Conservation (phyloP, 2,888 invertebrate genomes). For the Rhagophthalmus giganteus region DNA sequence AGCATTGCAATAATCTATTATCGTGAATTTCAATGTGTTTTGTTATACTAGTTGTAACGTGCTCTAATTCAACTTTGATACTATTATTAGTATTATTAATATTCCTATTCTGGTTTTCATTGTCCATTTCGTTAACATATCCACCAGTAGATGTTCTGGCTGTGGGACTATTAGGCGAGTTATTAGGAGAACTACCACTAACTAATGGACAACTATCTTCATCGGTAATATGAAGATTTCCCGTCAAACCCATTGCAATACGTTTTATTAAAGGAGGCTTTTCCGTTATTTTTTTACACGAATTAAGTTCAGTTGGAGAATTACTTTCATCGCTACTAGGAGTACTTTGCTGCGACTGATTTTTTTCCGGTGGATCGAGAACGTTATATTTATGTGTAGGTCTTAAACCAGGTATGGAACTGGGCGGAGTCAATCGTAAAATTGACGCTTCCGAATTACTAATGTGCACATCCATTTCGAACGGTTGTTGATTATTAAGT, state of each 20-base stretch:
- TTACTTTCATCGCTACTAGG: constrained; percentile 84
- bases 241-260: constrained; percentile 75
- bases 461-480: constrained; percentile 60
- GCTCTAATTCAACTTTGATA: constrained; percentile 43
- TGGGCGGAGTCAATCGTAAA: constrained; percentile 61
- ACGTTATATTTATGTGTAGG: constrained; percentile 64
- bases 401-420: constrained; percentile 69
- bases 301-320: constrained; percentile 84
- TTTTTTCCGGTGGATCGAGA: constrained; percentile 51
- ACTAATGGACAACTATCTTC: constrained; percentile 77
- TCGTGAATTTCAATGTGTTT: constrained; percentile 65
- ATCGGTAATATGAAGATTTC: constrained; percentile 56
- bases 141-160: constrained; percentile 71
- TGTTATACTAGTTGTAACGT: constrained; percentile 51
- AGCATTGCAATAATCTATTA: constrained; percentile 60
- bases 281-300: constrained; percentile 79
- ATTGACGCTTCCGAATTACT: constrained; percentile 57
- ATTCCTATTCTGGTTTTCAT: constrained; percentile 61
- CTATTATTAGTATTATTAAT: constrained; percentile 41
- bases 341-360: constrained; percentile 59
- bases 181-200: constrained; percentile 60
- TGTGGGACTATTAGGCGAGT: constrained; percentile 61
- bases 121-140: constrained; percentile 78
- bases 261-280: constrained; percentile 79
- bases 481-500: constrained; percentile 41